A percentile compares a stretch with the other conserved stretches of the same genome.
Evolutionary conservation across 30 jellyfish, hydroid and myxozoan genomes (phyloP).

Genomic region (Pseudorhiza aurosa): DNA sequence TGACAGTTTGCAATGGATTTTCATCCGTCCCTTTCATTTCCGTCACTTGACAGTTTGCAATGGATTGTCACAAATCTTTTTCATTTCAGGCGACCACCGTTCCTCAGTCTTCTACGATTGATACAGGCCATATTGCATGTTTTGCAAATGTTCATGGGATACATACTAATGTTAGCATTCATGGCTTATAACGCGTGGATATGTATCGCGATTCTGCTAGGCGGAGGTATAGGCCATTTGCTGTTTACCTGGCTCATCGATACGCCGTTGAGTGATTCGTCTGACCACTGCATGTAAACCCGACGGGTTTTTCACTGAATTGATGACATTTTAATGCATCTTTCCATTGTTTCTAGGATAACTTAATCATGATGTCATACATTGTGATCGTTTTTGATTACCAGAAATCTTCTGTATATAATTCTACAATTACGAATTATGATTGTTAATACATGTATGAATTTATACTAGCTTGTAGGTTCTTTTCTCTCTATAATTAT

Average conservation of each 20-base stretch:
- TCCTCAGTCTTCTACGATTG: conserved; percentile 48
- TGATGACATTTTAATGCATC: not conserved
- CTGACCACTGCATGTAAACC: conserved; percentile 68
- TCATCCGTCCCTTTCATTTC: too few species aligned
- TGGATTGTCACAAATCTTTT: not conserved
- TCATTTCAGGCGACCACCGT: conserved; percentile 37
- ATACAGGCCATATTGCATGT: conserved; percentile 85
- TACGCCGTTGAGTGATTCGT: conserved; percentile 51
- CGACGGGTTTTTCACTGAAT: not conserved
- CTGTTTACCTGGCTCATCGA: conserved; percentile 78
- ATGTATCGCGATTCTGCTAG: conserved; percentile 85
- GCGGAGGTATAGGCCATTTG: conserved; percentile 95
- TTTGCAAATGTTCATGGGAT: conserved; percentile 89
- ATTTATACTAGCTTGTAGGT: too few species aligned
- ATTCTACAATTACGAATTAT: too few species aligned
- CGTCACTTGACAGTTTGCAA: not conserved
- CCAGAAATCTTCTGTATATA: too few species aligned
- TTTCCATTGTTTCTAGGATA: not conserved
- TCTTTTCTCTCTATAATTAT: too few species aligned
- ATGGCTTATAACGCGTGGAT: conserved; percentile 98
- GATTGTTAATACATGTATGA: too few species aligned
- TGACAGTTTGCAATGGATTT: too few species aligned
- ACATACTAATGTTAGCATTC: conserved; percentile 93
- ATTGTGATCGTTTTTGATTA: too few species aligned
- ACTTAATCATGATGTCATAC: not conserved